Percentiles rank a stretch among this genome's conserved stretches.
phyloP scores from a whole-genome alignment of 2,113 vertebrate genomes.

The Dryoscopus gambensis region DNA sequence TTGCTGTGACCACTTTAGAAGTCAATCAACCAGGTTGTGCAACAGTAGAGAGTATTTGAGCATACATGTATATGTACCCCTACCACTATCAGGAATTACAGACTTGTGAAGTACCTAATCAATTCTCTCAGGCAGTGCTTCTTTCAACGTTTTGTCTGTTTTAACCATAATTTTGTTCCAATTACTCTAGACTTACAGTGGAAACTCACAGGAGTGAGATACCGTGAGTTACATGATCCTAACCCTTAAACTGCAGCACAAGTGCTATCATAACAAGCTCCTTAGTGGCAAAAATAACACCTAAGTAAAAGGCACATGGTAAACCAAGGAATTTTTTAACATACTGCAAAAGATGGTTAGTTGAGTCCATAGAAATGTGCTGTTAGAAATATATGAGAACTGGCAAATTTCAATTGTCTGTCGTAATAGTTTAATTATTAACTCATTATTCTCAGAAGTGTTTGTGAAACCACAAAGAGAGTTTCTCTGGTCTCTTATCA shows the following conservation, averaged over 20 bases:
- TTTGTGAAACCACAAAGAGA: not conserved
- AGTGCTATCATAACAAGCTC: not conserved
- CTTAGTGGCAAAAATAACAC: not conserved
- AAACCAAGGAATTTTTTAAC: not conserved
- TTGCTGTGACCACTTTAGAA: not conserved
- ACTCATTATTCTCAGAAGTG: not conserved
- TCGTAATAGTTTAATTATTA: not conserved
- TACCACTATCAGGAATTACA: not conserved
- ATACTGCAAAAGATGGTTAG: not conserved
- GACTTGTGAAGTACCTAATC: not conserved
- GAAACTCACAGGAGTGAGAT: not conserved
- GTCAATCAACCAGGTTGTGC: not conserved
- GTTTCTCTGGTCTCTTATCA: not conserved
- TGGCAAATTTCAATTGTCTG: not conserved
- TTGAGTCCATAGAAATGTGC: not conserved
- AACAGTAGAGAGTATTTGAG: not conserved
- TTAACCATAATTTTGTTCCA: not conserved
- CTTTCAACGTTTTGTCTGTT: not conserved
- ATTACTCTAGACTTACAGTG: not conserved
- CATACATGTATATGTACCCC: not conserved
- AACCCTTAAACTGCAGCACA: not conserved
- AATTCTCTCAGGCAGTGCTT: not conserved
- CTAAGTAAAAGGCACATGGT: not conserved
- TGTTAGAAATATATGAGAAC: not conserved
- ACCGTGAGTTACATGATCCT: not conserved